Percentiles rank a stretch among this genome's conserved stretches.
These are phyloP conservation scores for Nematopogon swammerdamellus DNA, from an alignment of 2,888 invertebrate genomes.

Conservation along the genomic window DNA sequence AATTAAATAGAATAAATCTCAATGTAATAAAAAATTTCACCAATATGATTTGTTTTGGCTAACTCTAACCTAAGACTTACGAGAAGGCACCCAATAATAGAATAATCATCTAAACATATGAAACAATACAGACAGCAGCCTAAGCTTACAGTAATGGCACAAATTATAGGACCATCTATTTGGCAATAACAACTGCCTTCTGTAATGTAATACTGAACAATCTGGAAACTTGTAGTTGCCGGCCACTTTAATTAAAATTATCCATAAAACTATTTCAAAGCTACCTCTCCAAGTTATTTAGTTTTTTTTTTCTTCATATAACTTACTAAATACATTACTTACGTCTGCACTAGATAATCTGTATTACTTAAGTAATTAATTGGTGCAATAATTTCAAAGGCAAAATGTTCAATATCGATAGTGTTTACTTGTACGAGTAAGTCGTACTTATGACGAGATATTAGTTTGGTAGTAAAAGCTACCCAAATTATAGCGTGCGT, in stretches of 20 bases:
- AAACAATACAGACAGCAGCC: not conserved
- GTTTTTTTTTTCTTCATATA: too few relatives aligned
- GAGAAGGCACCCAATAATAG: not conserved
- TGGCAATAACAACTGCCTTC: not conserved
- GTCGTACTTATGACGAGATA: too few relatives aligned
- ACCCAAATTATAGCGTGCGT: too few relatives aligned
- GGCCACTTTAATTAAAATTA: too few relatives aligned
- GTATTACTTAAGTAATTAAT: not conserved
- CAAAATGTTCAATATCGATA: not conserved
- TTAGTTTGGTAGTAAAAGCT: too few relatives aligned
- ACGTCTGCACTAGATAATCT: not conserved
- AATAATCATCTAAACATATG: not conserved
- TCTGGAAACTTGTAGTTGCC: not conserved
- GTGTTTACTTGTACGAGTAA: too few relatives aligned
- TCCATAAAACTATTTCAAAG: too few relatives aligned
- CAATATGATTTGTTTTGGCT: not conserved
- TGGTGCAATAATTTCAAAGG: not conserved
- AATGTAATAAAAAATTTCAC: not conserved
- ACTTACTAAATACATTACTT: too few relatives aligned
- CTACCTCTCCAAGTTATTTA: too few relatives aligned
- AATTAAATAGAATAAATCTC: not conserved
- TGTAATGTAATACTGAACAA: not conserved
- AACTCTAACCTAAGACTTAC: not conserved
- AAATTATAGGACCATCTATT: not conserved
- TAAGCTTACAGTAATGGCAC: not conserved